phyloP scores from a whole-genome alignment of 2,888 invertebrate species.

The Callosobruchus maculatus region DNA sequence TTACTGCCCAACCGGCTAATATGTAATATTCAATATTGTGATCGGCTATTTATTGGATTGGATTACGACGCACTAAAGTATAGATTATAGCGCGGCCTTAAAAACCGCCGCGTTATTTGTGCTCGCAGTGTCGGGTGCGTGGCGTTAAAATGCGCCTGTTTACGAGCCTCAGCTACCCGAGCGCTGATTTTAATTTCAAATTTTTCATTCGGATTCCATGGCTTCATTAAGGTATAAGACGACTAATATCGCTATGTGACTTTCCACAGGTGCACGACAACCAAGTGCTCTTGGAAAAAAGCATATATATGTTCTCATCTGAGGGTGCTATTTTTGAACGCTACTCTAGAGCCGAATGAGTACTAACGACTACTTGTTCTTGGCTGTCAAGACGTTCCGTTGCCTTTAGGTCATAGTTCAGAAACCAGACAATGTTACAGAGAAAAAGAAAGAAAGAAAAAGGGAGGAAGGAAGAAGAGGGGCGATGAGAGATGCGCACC shows the following conservation, averaged over 20 bases:
- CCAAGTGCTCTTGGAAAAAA: neutral
- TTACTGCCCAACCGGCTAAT: slow-evolving; percentile 40
- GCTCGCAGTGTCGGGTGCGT: neutral
- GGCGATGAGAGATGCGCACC: too few species aligned
- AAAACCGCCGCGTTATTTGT: neutral
- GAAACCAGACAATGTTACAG: too few species aligned
- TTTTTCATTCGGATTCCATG: neutral
- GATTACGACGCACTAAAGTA: slow-evolving; percentile 39
- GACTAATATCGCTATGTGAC: neutral
- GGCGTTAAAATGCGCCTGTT: neutral
- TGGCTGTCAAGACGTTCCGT: too few species aligned
- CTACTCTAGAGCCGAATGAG: too few species aligned
- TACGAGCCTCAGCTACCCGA: neutral
- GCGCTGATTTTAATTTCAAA: neutral
- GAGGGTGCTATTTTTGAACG: too few species aligned
- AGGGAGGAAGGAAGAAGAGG: too few species aligned
- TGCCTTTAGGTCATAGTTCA: too few species aligned
- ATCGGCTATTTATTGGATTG: slow-evolving; percentile 43
- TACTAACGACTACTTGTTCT: too few species aligned
- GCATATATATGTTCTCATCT: neutral
- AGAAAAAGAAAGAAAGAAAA: too few species aligned
- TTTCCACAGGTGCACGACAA: neutral
- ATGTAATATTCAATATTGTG: slow-evolving; percentile 47
- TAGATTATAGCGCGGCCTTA: slow-evolving; percentile 30
- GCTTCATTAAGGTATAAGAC: neutral